phyloP scores from a whole-genome alignment of 2,113 vertebrate species.

The Archocentrus centrarchus region DNA sequence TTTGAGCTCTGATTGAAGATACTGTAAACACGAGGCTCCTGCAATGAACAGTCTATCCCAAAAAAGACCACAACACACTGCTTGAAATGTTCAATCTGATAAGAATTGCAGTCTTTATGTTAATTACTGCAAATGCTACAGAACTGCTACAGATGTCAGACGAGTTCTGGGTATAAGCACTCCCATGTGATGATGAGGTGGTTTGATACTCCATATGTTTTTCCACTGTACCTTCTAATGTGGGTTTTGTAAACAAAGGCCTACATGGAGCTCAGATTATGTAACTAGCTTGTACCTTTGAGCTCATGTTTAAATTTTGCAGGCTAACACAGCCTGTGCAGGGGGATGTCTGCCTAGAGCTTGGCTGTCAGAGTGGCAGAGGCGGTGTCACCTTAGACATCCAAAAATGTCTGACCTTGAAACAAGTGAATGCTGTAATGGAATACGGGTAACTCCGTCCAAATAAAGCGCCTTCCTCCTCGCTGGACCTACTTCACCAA shows the following conservation, averaged over 20 bases:
- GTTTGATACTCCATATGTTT: slow-evolving; percentile 34
- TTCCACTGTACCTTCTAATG: slow-evolving; percentile 32
- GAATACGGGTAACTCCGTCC: background rate
- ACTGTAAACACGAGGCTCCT: slow-evolving; percentile 17
- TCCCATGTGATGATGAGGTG: slow-evolving; percentile 26
- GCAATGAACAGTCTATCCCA: background rate
- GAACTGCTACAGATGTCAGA: slow-evolving; percentile 35
- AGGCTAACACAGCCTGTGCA: background rate
- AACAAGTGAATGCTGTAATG: slow-evolving; percentile 6
- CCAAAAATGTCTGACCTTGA: slow-evolving; percentile 10
- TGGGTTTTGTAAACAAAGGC: slow-evolving; percentile 40
- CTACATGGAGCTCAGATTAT: background rate
- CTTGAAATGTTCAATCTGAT: slow-evolving; percentile 35
- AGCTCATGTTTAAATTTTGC: slow-evolving; percentile 12
- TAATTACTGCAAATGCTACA: slow-evolving; percentile 17
- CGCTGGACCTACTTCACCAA: background rate
- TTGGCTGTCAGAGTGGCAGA: slow-evolving; percentile 5
- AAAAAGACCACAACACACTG: background rate
- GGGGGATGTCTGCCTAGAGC: background rate
- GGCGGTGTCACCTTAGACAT: background rate
- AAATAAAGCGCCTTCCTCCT: background rate
- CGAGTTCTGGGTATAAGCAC: slow-evolving; percentile 36
- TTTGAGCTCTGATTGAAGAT: background rate
- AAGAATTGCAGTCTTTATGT: slow-evolving; percentile 12
- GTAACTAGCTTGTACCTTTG: slow-evolving; percentile 49